Evolutionary conservation across 2,888 invertebrate species (phyloP).

Genomic region (Vanessa cardui): DNA sequence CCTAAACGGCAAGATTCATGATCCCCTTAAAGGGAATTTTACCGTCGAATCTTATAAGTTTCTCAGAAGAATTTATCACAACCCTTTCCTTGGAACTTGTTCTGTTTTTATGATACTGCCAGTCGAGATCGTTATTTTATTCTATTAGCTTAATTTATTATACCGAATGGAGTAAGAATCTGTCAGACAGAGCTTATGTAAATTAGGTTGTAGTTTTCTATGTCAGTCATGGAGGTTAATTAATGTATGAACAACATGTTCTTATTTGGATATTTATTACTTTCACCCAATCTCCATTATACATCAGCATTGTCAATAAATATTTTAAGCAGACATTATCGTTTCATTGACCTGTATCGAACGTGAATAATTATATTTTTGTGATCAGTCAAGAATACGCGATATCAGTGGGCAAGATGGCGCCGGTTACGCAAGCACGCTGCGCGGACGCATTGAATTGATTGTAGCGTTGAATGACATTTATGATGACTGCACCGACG

Average conservation of each 20-base stretch:
- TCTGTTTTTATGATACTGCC: constrained; percentile 38
- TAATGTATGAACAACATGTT: not conserved
- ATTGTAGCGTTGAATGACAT: constrained; percentile 64
- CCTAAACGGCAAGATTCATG: constrained; percentile 68
- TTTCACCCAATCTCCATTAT: not conserved
- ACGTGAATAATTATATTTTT: constrained; percentile 23
- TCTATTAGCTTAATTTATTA: constrained; percentile 21
- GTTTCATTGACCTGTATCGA: constrained; percentile 16
- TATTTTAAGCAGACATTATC: constrained; percentile 5
- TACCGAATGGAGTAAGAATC: not conserved
- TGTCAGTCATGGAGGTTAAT: not conserved
- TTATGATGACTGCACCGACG: constrained; percentile 58
- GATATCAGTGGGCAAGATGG: constrained; percentile 52
- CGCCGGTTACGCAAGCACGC: constrained; percentile 54
- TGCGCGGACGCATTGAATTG: constrained; percentile 58
- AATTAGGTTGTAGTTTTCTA: too few relatives aligned
- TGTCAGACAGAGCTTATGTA: not conserved
- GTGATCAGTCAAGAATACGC: constrained; percentile 31
- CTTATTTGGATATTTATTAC: not conserved
- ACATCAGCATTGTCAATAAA: not conserved
- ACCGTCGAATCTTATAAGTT: constrained; percentile 71
- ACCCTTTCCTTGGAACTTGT: constrained; percentile 61
- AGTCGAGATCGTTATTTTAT: constrained; percentile 31
- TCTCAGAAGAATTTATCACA: constrained; percentile 71
- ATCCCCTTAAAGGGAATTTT: constrained; percentile 68